Percentiles rank a stretch among this genome's conserved stretches.
phyloP scores from a whole-genome alignment of 2,888 invertebrate genomes.

The Silvanus unidentatus region DNA sequence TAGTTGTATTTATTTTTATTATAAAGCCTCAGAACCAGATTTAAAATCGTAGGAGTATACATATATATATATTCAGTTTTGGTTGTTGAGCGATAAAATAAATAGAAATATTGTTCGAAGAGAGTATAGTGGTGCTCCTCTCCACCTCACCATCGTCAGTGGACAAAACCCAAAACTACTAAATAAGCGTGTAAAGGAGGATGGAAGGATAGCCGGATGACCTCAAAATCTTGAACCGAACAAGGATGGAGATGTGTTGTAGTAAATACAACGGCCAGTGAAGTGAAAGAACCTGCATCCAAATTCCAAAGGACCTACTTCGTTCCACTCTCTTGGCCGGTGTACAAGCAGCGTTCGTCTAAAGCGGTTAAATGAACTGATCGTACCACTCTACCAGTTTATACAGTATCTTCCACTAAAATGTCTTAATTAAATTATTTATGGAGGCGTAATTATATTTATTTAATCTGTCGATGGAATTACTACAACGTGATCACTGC shows the following conservation, averaged over 20 bases:
- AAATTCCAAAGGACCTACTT: slow-evolving; percentile 41
- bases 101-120: slow-evolving; percentile 36
- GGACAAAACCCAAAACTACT: slow-evolving; percentile 22
- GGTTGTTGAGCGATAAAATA: slow-evolving; percentile 33
- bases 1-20: no score
- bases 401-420: no score
- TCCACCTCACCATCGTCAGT: background rate
- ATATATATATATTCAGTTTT: slow-evolving; percentile 29
- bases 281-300: slow-evolving; percentile 39
- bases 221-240: slow-evolving; percentile 5
- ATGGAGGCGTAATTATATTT: no score
- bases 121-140: no score
- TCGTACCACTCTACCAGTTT: no score
- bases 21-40: slow-evolving; percentile 24
- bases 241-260: slow-evolving; percentile 10
- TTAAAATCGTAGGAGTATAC: slow-evolving; percentile 33
- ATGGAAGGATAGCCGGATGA: background rate
- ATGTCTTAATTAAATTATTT: no score
- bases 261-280: slow-evolving; percentile 18
- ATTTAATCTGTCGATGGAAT: no score
- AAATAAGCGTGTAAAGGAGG: slow-evolving; percentile 5
- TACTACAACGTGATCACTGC: no score
- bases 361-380: no score
- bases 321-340: slow-evolving; percentile 8
- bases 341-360: no score